Evolutionary conservation across 1,140 invertebrate genomes (phyloP).

Genomic region (Bombus sylvicola): DNA sequence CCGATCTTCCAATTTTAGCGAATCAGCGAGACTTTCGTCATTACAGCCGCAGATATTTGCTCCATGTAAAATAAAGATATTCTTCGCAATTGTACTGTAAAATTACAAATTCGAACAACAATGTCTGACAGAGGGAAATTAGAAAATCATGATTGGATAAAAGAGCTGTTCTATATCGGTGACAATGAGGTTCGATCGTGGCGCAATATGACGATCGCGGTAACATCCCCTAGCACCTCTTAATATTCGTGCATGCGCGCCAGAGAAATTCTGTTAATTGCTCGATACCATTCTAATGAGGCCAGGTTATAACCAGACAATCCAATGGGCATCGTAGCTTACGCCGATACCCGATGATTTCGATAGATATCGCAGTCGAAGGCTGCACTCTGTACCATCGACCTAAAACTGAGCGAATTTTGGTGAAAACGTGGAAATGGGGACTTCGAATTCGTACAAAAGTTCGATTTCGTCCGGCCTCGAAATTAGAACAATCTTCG

Average conservation of each 20-base stretch:
- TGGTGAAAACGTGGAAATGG: background rate
- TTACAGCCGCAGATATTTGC: background rate
- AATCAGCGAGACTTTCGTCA: background rate
- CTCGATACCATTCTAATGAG: constrained; percentile 30
- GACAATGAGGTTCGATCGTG: background rate
- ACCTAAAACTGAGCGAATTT: background rate
- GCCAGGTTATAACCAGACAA: background rate
- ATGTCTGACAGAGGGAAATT: background rate
- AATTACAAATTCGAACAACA: background rate
- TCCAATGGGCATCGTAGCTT: background rate
- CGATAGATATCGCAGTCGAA: constrained; percentile 21
- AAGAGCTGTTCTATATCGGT: background rate
- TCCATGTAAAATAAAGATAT: too few species aligned
- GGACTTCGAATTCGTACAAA: too few species aligned
- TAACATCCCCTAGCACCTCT: too few species aligned
- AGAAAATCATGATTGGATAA: constrained; percentile 7
- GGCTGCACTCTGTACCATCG: background rate
- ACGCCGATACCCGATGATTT: constrained; percentile 6
- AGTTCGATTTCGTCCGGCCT: background rate
- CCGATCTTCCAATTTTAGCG: background rate
- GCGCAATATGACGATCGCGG: background rate
- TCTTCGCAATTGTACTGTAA: background rate
- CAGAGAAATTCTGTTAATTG: constrained; percentile 50
- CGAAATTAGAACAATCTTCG: background rate
- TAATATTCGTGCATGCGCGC: constrained; percentile 1